Evolutionary conservation across 2,797 vertebrate species (phyloP), one percentile per base, ranked within the genome.

Genomic region (Betta splendens): DNA sequence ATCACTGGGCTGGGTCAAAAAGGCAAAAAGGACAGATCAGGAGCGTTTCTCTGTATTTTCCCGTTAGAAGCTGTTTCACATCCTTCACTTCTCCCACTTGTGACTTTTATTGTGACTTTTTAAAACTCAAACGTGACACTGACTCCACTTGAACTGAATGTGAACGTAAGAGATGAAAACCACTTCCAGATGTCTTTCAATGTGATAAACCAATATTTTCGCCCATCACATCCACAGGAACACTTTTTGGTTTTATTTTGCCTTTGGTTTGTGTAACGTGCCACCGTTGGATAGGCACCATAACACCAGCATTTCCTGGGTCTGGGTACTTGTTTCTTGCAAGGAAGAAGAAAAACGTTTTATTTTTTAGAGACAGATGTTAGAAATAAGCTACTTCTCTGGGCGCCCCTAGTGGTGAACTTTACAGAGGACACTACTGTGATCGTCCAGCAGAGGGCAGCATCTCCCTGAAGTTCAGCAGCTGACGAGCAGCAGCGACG

Each of bases 381-480:
- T n/a, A n/a, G n/a, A n/a, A n/a, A n/a, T n/a, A n/a, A n/a, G n/a
- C 53, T 40, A 37, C 15, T 46, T 33, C 16, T 84, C 38, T 79
- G 57, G 77, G 71, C 57, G 31, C 43, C 69, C 32, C 65, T 65
- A 15, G 83, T 78, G 85, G 70, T 44, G 5, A 20, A 48, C 15
- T 49, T 13, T n/a, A 20, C 31, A 37, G 37, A 26, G 7, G 10
- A 1, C 28, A 47, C 4, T 42, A 6, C 6, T 9, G 4, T 12
- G 12, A 6, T 1, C 35, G 35, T 62, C 82, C 89, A 89, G 64
- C 68, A 89, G 87, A 64, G 84, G 80, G 15, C 86, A 79, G 82
- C 68, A 79, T 23, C 22, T 13, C 18, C 43, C 64, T 60, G 45
- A 64, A 64, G 6, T 11, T 42, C 17, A 44, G 12, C 28, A 28